Conservation (phyloP, 2,888 invertebrate genomes). For the Noctuana brunneofusca region DNA sequence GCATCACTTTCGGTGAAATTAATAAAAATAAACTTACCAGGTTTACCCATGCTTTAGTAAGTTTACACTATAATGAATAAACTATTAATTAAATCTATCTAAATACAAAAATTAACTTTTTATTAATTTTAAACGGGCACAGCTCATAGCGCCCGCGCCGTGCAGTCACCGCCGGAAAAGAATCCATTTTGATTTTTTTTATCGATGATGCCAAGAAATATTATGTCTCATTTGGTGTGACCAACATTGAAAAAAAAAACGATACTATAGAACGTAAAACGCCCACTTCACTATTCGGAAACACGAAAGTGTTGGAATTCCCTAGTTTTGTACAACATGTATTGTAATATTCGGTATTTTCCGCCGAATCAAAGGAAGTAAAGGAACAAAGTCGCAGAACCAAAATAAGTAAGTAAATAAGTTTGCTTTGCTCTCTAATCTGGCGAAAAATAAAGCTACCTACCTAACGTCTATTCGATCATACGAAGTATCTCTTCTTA, state of each 20-base stretch:
- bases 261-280: too few relatives aligned
- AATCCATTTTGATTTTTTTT: conserved; percentile 60
- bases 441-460: too few relatives aligned
- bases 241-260: not conserved
- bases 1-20: not conserved
- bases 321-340: too few relatives aligned
- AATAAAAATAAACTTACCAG: conserved; percentile 57
- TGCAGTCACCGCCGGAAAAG: conserved; percentile 65
- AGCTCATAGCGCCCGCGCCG: conserved; percentile 62
- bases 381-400: too few relatives aligned
- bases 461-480: too few relatives aligned
- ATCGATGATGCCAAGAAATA: not conserved
- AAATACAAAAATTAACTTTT: conserved; percentile 62
- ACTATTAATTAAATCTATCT: conserved; percentile 57
- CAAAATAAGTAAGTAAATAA: too few relatives aligned
- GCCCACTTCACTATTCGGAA: too few relatives aligned
- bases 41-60: conserved; percentile 63
- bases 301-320: too few relatives aligned
- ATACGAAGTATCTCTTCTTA: too few relatives aligned
- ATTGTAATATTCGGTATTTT: too few relatives aligned
- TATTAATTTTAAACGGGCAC: conserved; percentile 54
- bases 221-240: not conserved
- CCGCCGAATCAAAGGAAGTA: too few relatives aligned
- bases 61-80: conserved; percentile 36
- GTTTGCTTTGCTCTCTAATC: too few relatives aligned